Conservation (phyloP, 1,140 invertebrate genomes). For the Brachionus paranguensis region DNA sequence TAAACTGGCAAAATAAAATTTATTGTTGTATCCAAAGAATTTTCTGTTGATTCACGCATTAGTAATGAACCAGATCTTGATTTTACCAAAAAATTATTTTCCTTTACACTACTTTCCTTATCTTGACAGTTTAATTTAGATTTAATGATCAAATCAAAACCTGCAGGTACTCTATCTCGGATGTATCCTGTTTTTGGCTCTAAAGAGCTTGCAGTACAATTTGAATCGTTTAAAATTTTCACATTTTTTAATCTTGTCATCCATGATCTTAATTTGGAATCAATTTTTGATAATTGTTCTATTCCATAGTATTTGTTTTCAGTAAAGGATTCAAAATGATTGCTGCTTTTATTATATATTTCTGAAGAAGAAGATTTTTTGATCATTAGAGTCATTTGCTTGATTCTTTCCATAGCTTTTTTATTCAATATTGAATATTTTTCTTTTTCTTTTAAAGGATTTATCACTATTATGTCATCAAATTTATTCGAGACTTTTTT, state of each 20-base stretch:
- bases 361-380: too few species aligned
- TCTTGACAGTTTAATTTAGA: background rate
- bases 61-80: background rate
- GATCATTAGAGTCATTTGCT: too few species aligned
- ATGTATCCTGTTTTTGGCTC: background rate
- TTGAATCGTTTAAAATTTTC: background rate
- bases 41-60: background rate
- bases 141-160: background rate
- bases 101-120: background rate
- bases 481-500: too few species aligned
- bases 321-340: too few species aligned
- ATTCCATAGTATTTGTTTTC: too few species aligned
- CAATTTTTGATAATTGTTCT: background rate
- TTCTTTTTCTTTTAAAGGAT: too few species aligned
- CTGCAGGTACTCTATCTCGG: background rate
- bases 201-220: background rate
- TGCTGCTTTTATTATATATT: too few species aligned
- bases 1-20: slow-evolving; percentile 1
- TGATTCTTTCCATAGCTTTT: too few species aligned
- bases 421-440: too few species aligned
- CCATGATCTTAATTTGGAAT: background rate
- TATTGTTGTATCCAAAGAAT: background rate
- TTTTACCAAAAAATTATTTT: background rate
- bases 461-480: too few species aligned
- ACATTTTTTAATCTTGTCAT: background rate